Conservation (phyloP, 2,888 invertebrate species). For the Molorchus minor region DNA sequence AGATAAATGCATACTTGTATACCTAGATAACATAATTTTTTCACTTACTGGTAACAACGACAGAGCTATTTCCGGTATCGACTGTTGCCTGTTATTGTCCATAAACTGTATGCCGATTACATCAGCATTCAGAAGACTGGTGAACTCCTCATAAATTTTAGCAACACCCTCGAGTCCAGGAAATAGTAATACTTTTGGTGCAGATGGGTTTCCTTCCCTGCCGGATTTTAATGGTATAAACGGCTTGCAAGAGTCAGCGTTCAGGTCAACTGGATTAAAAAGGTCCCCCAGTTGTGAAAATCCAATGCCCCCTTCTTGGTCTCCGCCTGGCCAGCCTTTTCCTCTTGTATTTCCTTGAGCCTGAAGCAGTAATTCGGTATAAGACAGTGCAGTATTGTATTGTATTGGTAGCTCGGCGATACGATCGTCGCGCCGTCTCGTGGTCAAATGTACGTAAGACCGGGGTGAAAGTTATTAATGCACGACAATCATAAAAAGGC, state of each 20-base stretch:
- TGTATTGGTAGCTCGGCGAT: too few species aligned
- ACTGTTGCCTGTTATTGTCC: neutral
- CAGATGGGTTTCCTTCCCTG: neutral
- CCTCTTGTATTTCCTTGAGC: constrained; percentile 11
- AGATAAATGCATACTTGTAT: too few species aligned
- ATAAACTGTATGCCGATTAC: neutral
- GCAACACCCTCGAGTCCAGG: constrained; percentile 13
- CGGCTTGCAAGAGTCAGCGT: neutral
- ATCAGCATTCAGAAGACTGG: neutral
- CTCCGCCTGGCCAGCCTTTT: neutral
- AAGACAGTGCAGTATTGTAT: too few species aligned
- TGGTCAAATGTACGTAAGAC: too few species aligned
- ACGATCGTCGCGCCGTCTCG: too few species aligned
- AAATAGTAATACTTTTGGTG: constrained; percentile 2
- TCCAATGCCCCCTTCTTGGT: neutral
- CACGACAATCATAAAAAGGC: too few species aligned
- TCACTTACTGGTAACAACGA: constrained; percentile 4
- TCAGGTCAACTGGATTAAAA: neutral
- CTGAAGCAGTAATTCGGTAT: neutral
- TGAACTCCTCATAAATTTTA: neutral
- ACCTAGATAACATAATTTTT: too few species aligned
- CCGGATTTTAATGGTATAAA: neutral
- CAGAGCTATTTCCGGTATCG: neutral
- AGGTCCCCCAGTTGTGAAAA: neutral
- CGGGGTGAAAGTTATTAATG: too few species aligned